Base-by-base conservation (phyloP, 2,113 vertebrate species). In the Mola mola region DNA sequence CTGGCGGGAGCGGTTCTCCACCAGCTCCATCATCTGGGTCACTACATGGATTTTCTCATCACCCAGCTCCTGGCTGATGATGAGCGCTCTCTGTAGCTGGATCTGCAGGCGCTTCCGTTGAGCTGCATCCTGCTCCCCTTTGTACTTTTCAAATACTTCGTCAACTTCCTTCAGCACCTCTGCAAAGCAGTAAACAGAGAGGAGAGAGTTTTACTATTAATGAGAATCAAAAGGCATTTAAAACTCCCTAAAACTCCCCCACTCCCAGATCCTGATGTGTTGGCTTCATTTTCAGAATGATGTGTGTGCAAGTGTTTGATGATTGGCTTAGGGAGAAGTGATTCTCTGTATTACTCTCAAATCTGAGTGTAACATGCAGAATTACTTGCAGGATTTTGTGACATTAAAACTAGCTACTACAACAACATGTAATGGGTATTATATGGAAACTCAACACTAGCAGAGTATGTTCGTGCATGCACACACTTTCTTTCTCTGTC, bases 41-140 rank as follows among this genome's bases (percentile, higher is more conserved):
- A 98, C 97, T 62, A 99, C 94, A 5, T 97, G 95, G 81, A 99
- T 98, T 82, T 99, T 99, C 87, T 99, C 96, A 25, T 99, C 97
- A 8, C 97, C 97, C 20, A 99, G 90, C 83, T 99, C 97, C 74
- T 98, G 97, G 79, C 94, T 98, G 87, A 93, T 90, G 85, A 99
- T 98, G 59, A 99, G 90, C 0, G 97, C 96, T 9, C 95, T 89
- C 89, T 99, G 96, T 38, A 99, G 94, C 84, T 97, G 96, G 82
- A 95, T 85, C 90, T 98, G 94, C 57, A 98, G 90, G 0, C 96
- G 94, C 63, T 97, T 98, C 46, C 95, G 94, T 87, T 98, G 96
- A 68, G 89, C 86, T 0, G 86, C 89, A 75, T 98, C 96, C 1
- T 91, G 93, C 90, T 99, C 97, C 10, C 92, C 92, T 82, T 95